phyloP scores from a whole-genome alignment of 2,888 invertebrate species.

The Oxycera nigricornis region DNA sequence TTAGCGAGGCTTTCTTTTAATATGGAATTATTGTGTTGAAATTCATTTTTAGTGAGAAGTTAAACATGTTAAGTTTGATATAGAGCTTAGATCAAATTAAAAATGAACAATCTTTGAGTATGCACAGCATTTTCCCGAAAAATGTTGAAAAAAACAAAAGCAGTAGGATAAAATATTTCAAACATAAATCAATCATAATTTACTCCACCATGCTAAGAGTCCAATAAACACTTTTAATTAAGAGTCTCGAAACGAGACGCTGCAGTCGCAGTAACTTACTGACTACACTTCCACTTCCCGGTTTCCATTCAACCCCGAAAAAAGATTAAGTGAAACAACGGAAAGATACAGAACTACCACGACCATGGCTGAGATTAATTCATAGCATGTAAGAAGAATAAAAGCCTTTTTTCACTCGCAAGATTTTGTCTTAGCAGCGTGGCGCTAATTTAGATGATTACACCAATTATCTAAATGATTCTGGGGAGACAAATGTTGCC shows the following conservation, averaged over 20 bases:
- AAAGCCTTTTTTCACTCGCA: slow-evolving; percentile 7
- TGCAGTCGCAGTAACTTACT: background rate
- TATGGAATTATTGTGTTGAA: background rate
- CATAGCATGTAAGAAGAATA: slow-evolving; percentile 17
- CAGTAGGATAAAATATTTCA: no score
- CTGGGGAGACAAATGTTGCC: slow-evolving; percentile 46
- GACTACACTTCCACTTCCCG: background rate
- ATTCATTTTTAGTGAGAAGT: background rate
- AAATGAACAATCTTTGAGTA: no score
- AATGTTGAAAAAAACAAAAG: no score
- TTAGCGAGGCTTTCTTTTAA: background rate
- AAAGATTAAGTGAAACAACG: slow-evolving; percentile 1
- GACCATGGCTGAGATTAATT: background rate
- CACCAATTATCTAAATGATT: slow-evolving; percentile 47
- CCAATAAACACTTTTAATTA: slow-evolving; percentile 13
- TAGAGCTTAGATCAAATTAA: no score
- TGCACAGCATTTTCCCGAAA: no score
- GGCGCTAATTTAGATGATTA: slow-evolving; percentile 47
- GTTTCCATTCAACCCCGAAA: background rate
- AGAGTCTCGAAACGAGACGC: background rate
- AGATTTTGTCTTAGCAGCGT: slow-evolving; percentile 40
- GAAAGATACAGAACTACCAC: background rate
- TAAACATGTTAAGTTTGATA: background rate
- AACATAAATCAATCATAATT: no score
- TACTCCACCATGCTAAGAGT: no score